phyloP scores from a whole-genome alignment of 2,888 invertebrate genomes.

The Drosophila monieri region DNA sequence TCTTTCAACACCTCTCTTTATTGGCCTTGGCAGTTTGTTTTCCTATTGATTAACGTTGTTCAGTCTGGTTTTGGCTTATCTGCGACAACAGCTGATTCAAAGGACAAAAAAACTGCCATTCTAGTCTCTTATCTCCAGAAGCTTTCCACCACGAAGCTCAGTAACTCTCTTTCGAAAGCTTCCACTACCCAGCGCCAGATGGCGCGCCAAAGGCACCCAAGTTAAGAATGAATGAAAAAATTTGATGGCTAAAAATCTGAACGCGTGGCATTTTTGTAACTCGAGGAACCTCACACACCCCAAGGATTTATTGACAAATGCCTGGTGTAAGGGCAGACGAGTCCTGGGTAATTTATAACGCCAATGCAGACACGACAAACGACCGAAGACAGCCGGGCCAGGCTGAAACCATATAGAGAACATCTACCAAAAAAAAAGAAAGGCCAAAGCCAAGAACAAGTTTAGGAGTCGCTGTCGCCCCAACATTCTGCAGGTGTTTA shows the following conservation, averaged over 20 bases:
- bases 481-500: conserved; percentile 72
- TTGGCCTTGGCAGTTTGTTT: conserved; percentile 24
- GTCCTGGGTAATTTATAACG: conserved; percentile 68
- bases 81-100: conserved; percentile 37
- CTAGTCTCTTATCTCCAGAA: conserved; percentile 29
- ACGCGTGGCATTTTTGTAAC: conserved; percentile 23
- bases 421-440: not conserved
- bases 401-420: conserved; percentile 6
- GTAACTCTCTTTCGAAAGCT: not conserved
- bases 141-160: conserved; percentile 66
- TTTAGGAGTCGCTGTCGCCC: conserved; percentile 28
- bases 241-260: conserved; percentile 34
- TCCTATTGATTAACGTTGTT: conserved; percentile 31
- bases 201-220: conserved; percentile 44
- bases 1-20: conserved; percentile 13
- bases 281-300: conserved; percentile 4
- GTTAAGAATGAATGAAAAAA: not conserved
- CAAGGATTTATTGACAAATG: conserved; percentile 71
- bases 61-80: conserved; percentile 3
- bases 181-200: conserved; percentile 29
- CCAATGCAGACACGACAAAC: conserved; percentile 63
- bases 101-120: conserved; percentile 23
- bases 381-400: conserved; percentile 27
- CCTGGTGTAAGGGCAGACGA: conserved; percentile 57
- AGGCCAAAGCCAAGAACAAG: conserved; percentile 5